Percentiles rank a stretch among this genome's conserved stretches.
Conservation (phyloP, 2,113 vertebrate species). For the Pachypanchax playfairii region DNA sequence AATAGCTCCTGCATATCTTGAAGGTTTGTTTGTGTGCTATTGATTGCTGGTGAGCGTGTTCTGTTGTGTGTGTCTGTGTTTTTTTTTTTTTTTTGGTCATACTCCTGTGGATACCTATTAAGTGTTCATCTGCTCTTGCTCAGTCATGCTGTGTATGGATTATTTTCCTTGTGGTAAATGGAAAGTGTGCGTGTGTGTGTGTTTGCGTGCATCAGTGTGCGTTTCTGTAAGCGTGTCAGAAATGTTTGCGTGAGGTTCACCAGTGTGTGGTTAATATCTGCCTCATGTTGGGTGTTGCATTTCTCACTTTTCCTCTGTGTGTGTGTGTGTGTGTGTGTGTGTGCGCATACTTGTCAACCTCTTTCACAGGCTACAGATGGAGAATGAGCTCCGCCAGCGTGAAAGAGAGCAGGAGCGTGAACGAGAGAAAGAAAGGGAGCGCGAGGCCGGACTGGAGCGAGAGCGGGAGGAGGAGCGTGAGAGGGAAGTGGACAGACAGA, state of each 20-base stretch:
- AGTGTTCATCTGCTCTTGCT: slow-evolving; percentile 77
- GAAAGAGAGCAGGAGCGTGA: slow-evolving; percentile 87
- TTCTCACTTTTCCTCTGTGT: slow-evolving; percentile 72
- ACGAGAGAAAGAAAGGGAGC: slow-evolving; percentile 84
- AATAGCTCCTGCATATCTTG: slow-evolving; percentile 57
- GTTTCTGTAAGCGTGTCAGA: slow-evolving; percentile 42
- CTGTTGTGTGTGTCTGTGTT: slow-evolving; percentile 27
- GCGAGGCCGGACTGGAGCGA: slow-evolving; percentile 81
- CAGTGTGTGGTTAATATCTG: slow-evolving; percentile 78
- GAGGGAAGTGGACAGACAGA: slow-evolving; percentile 83
- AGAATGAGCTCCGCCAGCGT: slow-evolving; percentile 91
- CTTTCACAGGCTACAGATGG: slow-evolving; percentile 91
- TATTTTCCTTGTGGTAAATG: slow-evolving; percentile 70
- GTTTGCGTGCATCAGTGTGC: slow-evolving; percentile 19
- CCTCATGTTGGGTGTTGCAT: slow-evolving; percentile 78
- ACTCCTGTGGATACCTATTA: slow-evolving; percentile 79
- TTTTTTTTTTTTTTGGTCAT: slow-evolving; percentile 51
- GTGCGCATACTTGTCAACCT: slow-evolving; percentile 61
- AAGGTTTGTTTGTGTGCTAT: slow-evolving; percentile 59
- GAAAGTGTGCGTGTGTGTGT: slow-evolving; percentile 21
- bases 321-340: slow-evolving; percentile 32
- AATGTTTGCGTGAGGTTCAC: slow-evolving; percentile 70
- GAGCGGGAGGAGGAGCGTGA: slow-evolving; percentile 83
- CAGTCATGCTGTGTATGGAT: slow-evolving; percentile 77
- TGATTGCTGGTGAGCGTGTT: slow-evolving; percentile 51